Base-by-base conservation (phyloP, 2,113 vertebrate genomes). In the Alexandromys fortis region DNA sequence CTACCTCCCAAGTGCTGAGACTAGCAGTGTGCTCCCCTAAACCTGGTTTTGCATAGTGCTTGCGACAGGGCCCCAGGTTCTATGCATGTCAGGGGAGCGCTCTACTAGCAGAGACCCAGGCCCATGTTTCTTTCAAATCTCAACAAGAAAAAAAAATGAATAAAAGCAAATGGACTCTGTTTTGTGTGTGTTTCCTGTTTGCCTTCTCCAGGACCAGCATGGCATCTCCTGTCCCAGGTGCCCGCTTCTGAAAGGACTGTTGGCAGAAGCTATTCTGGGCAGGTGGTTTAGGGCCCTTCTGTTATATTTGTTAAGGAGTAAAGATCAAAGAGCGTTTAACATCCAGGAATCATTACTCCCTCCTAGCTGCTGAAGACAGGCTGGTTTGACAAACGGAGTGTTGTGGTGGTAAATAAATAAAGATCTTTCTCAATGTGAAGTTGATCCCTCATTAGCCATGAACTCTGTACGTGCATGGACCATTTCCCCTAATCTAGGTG, bases 161-260 rank as follows among this genome's bases (percentile, higher is more conserved):
- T 76, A 21, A 85, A 70, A 79, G 38, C 11, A 75, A 35, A 47
- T 67, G 5, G 17, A 86, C 63, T 55, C 21, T n/a, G 22, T 14
- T 72, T 87, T 7, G 26, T 13, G 52, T 52, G 49, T 68, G 45
- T 68, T 35, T 33, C 12, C 11, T 67, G n/a, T 6, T 3, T 73
- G n/a, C 21, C 13, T 26, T 94, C 42, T 94, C 35, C 13, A 65
- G 76, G 78, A 26, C 47, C 77, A 4, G 42, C n/a, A 72, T 79
- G 26, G 49, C 22, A 33, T n/a, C 38, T 79, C 1, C 19, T 86
- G 4, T 55, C 61, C 35, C 3, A 90, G 7, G 0, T 0, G 0
- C 26, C 65, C 24, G 4, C 47, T 26, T 89, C 12, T 91, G 52
- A 98, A 94, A 94, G 42, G 3, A 49, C 45, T 58, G 52, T 92